Base-by-base conservation (phyloP, 2,888 invertebrate species). In the Drosophila atroscutellata region DNA sequence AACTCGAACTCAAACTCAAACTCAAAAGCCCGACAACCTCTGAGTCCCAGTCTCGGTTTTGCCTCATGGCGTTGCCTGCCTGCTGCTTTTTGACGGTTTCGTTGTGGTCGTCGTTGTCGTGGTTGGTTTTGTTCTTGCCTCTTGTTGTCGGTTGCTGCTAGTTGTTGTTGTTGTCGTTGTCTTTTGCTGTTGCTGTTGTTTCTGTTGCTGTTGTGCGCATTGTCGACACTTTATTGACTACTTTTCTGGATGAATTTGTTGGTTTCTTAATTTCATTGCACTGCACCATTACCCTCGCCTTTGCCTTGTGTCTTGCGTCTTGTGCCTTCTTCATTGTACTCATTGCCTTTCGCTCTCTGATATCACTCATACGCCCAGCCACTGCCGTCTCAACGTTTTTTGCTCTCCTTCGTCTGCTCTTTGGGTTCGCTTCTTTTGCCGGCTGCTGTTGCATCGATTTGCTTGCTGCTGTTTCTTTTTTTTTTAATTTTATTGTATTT, bases 201-300 rank as follows among this genome's bases (percentile, higher is more conserved):
- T 62, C 58, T 65, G 75, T 58, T 75, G 80, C 71, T 89, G 82
- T 78, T 78, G 76, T 74, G 88, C 83, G 83, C 86, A 90, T 87
- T 88, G 86, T 87, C 91, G 88, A 89, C 89, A 89, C 86, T 91
- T 90, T 90, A 91, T 91, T 91, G 91, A 90, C 90, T 91, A 89
- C 88, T 90, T 91, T 90, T 89, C 87, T 91, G 90, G 87, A 91
- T 90, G 90, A 89, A 90, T 90, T 91, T 91, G 87, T 90, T 89
- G 90, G 85, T 90, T 89, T 86, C 87, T 89, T 90, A 89, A 90
- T 89, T 89, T 89, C 80, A 64, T 77, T 83, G 87, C 80, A 80
- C 84, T 83, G 79, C 72, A 71, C 76, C 71, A 56, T 56, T 54
- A 60, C 74, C 74, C 72, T 68, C 32, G 75, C 71, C 72, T 11